Base-by-base conservation (phyloP, 1,140 invertebrate genomes). In the Drosophila lowei region DNA sequence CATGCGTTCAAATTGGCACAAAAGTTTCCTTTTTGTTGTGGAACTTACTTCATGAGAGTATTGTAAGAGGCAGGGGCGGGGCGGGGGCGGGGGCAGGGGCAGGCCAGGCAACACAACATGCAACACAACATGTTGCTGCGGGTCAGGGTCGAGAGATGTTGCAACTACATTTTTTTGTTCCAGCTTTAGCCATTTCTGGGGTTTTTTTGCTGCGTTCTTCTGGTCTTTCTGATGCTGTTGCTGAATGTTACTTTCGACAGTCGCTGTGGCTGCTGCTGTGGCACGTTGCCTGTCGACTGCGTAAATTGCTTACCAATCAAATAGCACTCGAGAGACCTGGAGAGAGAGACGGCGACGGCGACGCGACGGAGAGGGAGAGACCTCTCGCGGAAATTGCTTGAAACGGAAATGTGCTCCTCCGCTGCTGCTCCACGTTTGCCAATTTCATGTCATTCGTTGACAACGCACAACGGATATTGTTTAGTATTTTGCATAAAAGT, bases 391-490 rank as follows among this genome's bases (percentile, higher is more conserved):
- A 85, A 85, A 85, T 85, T 86, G 81, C 77, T 85, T 85, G 81
- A 85, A 86, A 85, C 81, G 81, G 81, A 85, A 85, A 86, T 85
- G 81, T 86, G 81, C 56, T 67, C 66, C 80, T 76, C 54, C 43
- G 57, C 9, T 47, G 47, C 15, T 55, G 57, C n/a, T 64, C 11
- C 34, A 62, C 54, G 68, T 76, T 85, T 77, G 81, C 67, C 80
- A 80, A 86, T 84, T 84, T 79, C 62, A 79, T 77, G 80, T 84
- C 80, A 84, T 85, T 84, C 85, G 80, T 84, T 84, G 80, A 76
- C 80, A 73, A 85, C 77, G 80, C 80, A 66, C 71, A 80, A 72
- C 80, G 80, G 80, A 85, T 85, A 85, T 85, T 85, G 80, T 81
- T 86, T 85, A 88, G 81, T 56, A 72, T 88, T 85, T 85, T 81